Conservation (phyloP, 2,797 vertebrate species). For the Anomalospiza imberbis region DNA sequence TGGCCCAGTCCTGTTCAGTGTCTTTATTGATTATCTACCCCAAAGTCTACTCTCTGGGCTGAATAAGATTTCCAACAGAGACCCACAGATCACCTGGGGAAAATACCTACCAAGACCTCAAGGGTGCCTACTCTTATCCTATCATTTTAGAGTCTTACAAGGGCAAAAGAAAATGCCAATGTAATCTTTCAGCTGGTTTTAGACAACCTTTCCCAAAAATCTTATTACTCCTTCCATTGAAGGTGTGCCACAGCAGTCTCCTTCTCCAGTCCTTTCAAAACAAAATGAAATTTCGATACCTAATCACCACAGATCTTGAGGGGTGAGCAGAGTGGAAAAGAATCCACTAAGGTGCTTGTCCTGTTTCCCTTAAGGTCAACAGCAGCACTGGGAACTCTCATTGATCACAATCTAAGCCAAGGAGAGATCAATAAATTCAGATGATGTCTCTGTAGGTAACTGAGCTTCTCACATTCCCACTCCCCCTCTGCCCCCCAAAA, state of each 20-base stretch:
- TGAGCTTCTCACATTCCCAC: not conserved
- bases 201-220: not conserved
- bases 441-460: not conserved
- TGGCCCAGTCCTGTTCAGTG: not conserved
- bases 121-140: not conserved
- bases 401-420: not conserved
- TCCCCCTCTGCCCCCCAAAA: fast-evolving
- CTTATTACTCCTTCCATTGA: not conserved
- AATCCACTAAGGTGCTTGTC: not conserved
- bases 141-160: not conserved
- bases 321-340: not conserved
- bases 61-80: not conserved
- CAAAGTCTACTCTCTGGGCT: not conserved
- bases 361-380: not conserved
- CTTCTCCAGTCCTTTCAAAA: not conserved
- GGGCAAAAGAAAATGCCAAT: not conserved
- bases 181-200: not conserved
- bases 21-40: not conserved
- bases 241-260: not conserved
- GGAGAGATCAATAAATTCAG: not conserved
- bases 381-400: not conserved
- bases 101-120: not conserved
- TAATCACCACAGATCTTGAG: not conserved
- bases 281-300: not conserved
- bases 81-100: not conserved